phyloP scores from a whole-genome alignment of 2,797 vertebrate species.

The Notolabrus celidotus region DNA sequence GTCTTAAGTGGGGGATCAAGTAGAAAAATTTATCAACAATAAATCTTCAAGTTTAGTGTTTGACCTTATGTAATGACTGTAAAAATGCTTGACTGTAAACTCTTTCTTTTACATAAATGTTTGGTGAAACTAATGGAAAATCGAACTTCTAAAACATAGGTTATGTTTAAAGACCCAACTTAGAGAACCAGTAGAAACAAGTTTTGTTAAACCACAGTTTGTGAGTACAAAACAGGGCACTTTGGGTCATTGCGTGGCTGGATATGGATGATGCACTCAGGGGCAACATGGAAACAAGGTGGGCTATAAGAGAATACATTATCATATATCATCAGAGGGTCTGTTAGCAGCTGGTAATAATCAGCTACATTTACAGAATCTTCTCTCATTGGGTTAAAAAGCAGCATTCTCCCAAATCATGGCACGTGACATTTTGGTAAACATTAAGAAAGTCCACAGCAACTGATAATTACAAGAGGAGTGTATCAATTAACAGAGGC shows the following conservation, averaged over 20 bases:
- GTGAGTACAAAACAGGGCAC: not conserved
- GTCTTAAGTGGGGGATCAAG: constrained; percentile 9
- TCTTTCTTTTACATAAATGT: not conserved
- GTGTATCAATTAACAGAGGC: too few species aligned
- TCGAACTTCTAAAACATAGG: too few species aligned
- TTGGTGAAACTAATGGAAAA: not conserved
- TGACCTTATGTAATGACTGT: not conserved
- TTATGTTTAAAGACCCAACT: not conserved
- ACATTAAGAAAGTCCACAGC: not conserved
- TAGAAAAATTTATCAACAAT: not conserved
- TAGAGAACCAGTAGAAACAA: not conserved
- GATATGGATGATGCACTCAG: not conserved
- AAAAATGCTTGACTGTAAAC: not conserved
- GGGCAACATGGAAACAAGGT: constrained; percentile 2
- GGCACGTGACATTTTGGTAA: not conserved
- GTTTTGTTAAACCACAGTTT: not conserved
- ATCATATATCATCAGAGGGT: constrained; percentile 20
- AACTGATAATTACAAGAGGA: too few species aligned
- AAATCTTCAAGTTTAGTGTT: not conserved
- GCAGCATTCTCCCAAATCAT: not conserved
- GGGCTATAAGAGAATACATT: constrained; percentile 16
- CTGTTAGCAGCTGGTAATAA: not conserved
- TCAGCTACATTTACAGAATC: not conserved
- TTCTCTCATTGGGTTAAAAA: constrained; percentile 2
- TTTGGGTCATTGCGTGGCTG: constrained; percentile 5